Conservation (phyloP, 2,888 invertebrate species). For the Didymodactylos carnosus region DNA sequence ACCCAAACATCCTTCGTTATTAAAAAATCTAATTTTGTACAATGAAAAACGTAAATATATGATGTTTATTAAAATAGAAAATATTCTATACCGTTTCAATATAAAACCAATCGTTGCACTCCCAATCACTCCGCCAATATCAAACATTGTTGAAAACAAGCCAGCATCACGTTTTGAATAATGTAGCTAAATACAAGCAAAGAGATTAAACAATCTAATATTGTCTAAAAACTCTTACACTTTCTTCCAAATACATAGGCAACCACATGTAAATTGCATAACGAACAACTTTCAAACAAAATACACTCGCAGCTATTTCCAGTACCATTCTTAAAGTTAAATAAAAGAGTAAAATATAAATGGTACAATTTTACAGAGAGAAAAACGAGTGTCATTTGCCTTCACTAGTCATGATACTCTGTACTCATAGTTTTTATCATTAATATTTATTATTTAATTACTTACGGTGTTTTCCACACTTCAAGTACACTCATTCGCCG, state of each 20-base stretch:
- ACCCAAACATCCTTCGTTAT: constrained; percentile 28
- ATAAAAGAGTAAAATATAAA: neutral
- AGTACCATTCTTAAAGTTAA: constrained; percentile 27
- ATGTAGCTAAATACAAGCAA: constrained; percentile 27
- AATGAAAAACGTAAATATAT: neutral
- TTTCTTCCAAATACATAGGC: constrained; percentile 34
- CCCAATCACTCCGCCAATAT: constrained; percentile 37
- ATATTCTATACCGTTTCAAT: constrained; percentile 25
- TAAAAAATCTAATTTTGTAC: constrained; percentile 25
- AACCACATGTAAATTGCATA: constrained; percentile 39
- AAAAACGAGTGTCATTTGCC: neutral
- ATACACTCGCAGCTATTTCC: constrained; percentile 34
- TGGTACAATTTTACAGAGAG: neutral
- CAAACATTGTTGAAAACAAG: constrained; percentile 36
- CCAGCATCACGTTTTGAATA: constrained; percentile 35
- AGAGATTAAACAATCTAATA: neutral
- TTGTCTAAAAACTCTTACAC: constrained; percentile 19
- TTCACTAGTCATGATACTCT: too few species aligned
- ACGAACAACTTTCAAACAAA: constrained; percentile 37
- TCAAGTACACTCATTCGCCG: neutral
- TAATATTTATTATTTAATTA: neutral
- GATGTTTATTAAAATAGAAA: neutral
- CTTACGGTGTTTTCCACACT: constrained; percentile 8
- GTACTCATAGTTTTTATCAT: neutral
- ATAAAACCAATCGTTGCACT: constrained; percentile 34